Evolutionary conservation across 2,888 invertebrate genomes (phyloP), one percentile per base, ranked within the genome.

Genomic region (Griposia aprilina): DNA sequence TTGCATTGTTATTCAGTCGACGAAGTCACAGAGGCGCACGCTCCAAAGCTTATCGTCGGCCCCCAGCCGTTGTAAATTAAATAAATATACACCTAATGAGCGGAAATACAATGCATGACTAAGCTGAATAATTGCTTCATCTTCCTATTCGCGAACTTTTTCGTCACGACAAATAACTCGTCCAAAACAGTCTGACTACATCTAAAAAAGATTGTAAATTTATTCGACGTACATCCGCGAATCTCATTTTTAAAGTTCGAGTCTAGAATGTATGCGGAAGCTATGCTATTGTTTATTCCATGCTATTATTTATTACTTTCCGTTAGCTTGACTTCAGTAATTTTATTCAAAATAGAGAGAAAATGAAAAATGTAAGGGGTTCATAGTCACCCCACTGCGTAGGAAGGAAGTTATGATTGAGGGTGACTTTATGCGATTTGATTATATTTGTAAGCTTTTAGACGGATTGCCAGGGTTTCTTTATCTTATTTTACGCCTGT

Each of bases 31-130:
- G 93, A 90, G 94, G 95, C 94, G 94, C 96, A 95, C 96, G 96
- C 96, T 92, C 92, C 94, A 88, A 91, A 93, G 96, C 97, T 96
- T 97, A 97, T 97, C 96, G 96, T 92, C 93, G 90, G 91, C 92
- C 93, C 94, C 94, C 96, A 96, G 96, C 94, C 96, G 94, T 94
- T 95, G 96, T 96, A 96, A 96, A 97, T 97, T 96, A 96, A 96
- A 96, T 96, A 96, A 96, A 96, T 96, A 96, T 95, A 96, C 96
- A 95, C 93, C 94, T 96, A 96, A 97, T 97, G 96, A 97, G 96
- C 94, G 95, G 94, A 96, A 96, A 96, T 94, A 96, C 95, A 95
- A 95, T 94, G 96, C 95, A 95, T 94, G 95, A 95, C 93, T 94
- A 94, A 94, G 94, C 94, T 94, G 91, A 95, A 95, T 96, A 96